Evolutionary conservation across 1,140 invertebrate species (phyloP), one percentile per base, ranked within the genome.

Genomic region (Nixonia krombeini): DNA sequence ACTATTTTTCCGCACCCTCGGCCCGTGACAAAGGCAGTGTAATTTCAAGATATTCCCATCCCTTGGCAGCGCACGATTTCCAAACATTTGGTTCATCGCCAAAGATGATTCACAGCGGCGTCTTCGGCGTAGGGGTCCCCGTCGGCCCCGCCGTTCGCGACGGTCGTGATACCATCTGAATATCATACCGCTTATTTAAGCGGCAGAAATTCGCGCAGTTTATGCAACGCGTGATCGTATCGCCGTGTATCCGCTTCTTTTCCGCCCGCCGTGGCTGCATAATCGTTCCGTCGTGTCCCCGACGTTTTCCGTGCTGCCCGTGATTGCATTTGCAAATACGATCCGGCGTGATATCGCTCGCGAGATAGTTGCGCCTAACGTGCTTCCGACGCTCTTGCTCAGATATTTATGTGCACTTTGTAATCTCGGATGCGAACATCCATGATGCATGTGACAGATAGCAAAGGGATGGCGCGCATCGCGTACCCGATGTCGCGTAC

Each of bases 401-500:
- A 51, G 50, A 67, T 66, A 68, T 70, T 74, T 72, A 64, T 59
- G 63, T 61, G 56, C 49, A 70, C 70, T 72, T 72, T 70, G 70
- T 70, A 72, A 72, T 72, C 59, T 67, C 63, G 25, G 64, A 58
- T 68, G 52, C 62, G 47, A 63, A 64, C 66, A 64, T 70, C 31
- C 59, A 64, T 64, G 66, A 64, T 64, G 72, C 68, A 62, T 58
- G 62, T 58, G 61, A 59, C 56, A 58, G 47, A 67, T 63, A 65
- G 38, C 35, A 40, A n/a, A 21, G 31, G 47, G 62, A 57, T 15
- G 12, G 16, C n/a, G n/a, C 8, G n/a, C 4, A 8, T 40, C 18
- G 16, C 42, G 45, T 37, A 31, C 46, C 15, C n/a, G n/a, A n/a
- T n/a, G n/a, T n/a, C n/a, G 12, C n/a, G n/a, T n/a, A n/a, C 15